A percentile compares a stretch with the other conserved stretches of the same genome.
These are phyloP conservation scores for Malurus melanocephalus DNA, from an alignment of 2,113 vertebrate species.

Conservation along the genomic window DNA sequence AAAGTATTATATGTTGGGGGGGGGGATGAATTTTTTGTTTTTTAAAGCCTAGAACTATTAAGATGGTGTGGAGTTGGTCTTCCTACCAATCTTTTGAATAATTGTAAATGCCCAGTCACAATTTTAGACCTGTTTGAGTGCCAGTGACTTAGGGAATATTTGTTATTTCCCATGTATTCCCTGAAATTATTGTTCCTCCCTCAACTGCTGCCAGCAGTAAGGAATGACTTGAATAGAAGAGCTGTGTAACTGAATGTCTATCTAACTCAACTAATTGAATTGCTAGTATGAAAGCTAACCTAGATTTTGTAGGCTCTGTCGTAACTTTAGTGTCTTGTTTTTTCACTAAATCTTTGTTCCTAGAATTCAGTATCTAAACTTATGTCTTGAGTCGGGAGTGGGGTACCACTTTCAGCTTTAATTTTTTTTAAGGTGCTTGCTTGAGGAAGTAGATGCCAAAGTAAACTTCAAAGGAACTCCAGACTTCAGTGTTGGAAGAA, in stretches of 20 bases:
- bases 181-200: conserved; percentile 52
- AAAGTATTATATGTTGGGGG: conserved; percentile 24
- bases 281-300: conserved; percentile 63
- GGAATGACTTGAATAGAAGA: conserved; percentile 65
- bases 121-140: conserved; percentile 53
- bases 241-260: conserved; percentile 63
- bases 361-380: conserved; percentile 48
- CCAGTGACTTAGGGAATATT: conserved; percentile 60
- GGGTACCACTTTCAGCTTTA: conserved; percentile 52
- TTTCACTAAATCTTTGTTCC: conserved; percentile 60
- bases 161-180: conserved; percentile 44
- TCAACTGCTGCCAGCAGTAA: conserved; percentile 46
- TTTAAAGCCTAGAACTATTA: conserved; percentile 33
- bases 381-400: conserved; percentile 56
- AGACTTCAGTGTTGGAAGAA: conserved; percentile 44
- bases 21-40: background rate
- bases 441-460: conserved; percentile 69
- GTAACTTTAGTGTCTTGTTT: conserved; percentile 65
- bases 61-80: conserved; percentile 47
- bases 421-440: conserved; percentile 60
- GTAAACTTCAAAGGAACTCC: conserved; percentile 50
- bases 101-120: conserved; percentile 45
- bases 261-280: conserved; percentile 61
- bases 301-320: conserved; percentile 66
- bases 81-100: conserved; percentile 38